These are phyloP conservation scores for Accipiter fasciatus DNA, from an alignment of 2,797 vertebrate species.

Conservation along the genomic window DNA sequence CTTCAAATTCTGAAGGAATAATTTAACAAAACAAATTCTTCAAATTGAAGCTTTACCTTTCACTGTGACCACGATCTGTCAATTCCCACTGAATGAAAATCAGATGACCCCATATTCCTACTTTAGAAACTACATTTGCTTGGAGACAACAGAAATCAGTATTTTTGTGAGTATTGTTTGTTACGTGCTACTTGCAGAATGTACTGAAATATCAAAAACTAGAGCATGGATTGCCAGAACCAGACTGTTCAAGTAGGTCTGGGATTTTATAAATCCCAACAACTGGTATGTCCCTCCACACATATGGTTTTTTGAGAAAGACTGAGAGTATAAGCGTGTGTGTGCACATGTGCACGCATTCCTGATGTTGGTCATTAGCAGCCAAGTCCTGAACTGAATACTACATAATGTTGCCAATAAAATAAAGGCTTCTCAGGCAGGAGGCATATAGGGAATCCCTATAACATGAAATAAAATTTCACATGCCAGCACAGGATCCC, in stretches of 20 bases:
- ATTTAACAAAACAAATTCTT: background rate
- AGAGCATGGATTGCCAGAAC: background rate
- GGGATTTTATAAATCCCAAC: background rate
- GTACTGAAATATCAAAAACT: background rate
- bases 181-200: background rate
- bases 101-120: background rate
- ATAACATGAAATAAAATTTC: background rate
- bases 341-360: fast-evolving
- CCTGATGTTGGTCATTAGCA: background rate
- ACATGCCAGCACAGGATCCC: background rate
- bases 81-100: background rate
- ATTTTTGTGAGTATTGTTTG: background rate
- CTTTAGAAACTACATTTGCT: background rate
- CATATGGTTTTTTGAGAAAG: background rate
- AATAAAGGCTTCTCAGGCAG: background rate
- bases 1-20: background rate
- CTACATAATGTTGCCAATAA: background rate
- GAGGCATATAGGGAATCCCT: background rate
- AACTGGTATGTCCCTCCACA: background rate
- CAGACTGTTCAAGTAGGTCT: background rate
- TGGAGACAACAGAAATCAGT: background rate
- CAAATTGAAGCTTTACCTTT: background rate
- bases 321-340: background rate
- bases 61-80: background rate
- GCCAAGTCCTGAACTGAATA: background rate